Base-by-base conservation (phyloP, 1,140 invertebrate genomes). In the Mylabris phalerata region DNA sequence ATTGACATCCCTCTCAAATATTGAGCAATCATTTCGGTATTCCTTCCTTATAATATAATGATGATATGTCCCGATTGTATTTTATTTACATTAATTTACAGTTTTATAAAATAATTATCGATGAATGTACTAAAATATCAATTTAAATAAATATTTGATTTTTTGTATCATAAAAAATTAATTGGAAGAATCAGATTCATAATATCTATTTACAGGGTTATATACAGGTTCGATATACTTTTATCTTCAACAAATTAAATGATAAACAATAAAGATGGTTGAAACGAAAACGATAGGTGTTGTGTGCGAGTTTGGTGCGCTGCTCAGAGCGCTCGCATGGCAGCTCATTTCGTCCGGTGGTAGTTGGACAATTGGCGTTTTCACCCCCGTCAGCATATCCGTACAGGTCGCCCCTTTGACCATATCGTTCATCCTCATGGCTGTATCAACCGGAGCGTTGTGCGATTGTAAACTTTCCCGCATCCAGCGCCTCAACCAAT, bases 401-500 rank as follows among this genome's bases (percentile, higher is more conserved):
- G 79, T 79, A 71, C 88, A 90, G 10, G 80, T 83, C 43, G 86
- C 84, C 46, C 75, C 72, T 27, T 77, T 66, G 0, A 78, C 74
- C 9, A 77, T 67, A 57, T 75, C 70, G 57, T 80, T 74, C 52
- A 79, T 74, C 24, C 75, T 72, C 51, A 79, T 74, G 0, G 77
- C 75, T 2, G 75, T 74, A 48, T 80, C 80, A n/a, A 80, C 70
- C 3, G 80, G 80, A 3, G 82, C 80, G 10, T 82, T 83, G 66
- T 87, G 86, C 25, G 86, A 82, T 65, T 86, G 83, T n/a, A 86
- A 76, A 7, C 82, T 89, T 69, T 92, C 89, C 7, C 88, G 75
- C 3, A 88, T 78, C 90, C 91, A 93, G 32, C 91, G 79, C 11
- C 91, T 78, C 47, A 93, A 76, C 92, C 92, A 95, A 46, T 89